Evolutionary conservation across 2,797 vertebrate genomes (phyloP).

Genomic region (Falco peregrinus): DNA sequence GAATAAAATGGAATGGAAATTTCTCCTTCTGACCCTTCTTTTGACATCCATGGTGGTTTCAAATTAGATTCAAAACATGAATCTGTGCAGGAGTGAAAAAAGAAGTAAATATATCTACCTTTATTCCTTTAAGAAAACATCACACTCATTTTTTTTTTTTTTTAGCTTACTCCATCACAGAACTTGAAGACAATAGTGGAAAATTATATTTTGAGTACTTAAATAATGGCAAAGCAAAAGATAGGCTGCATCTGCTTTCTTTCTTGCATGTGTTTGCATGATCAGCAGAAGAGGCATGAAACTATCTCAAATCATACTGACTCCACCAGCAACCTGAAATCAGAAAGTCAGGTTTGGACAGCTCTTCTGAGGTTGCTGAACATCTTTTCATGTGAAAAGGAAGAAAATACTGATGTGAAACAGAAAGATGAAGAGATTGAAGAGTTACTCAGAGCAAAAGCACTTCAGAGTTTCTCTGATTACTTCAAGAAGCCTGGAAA

Average conservation of each 20-base stretch:
- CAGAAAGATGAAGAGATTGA: neutral
- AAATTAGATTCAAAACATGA: neutral
- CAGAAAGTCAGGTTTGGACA: neutral
- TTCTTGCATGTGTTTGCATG: neutral
- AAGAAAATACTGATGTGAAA: neutral
- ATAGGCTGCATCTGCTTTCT: neutral
- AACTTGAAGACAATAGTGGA: neutral
- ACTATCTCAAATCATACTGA: neutral
- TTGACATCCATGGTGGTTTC: neutral
- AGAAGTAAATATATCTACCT: neutral
- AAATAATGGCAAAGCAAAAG: neutral
- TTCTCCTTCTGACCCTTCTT: neutral
- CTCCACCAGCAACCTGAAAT: neutral
- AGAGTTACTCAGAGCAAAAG: neutral
- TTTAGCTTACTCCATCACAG: neutral
- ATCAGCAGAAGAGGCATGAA: neutral
- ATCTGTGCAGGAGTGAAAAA: neutral
- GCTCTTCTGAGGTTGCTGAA: neutral
- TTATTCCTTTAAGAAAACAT: neutral
- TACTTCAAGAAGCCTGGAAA: neutral
- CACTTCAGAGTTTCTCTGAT: neutral
- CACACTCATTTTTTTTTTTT: neutral
- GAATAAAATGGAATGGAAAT: neutral
- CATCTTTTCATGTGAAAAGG: neutral
- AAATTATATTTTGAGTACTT: neutral